phyloP scores from a whole-genome alignment of 2,113 vertebrate species.

The Crotophaga sulcirostris region DNA sequence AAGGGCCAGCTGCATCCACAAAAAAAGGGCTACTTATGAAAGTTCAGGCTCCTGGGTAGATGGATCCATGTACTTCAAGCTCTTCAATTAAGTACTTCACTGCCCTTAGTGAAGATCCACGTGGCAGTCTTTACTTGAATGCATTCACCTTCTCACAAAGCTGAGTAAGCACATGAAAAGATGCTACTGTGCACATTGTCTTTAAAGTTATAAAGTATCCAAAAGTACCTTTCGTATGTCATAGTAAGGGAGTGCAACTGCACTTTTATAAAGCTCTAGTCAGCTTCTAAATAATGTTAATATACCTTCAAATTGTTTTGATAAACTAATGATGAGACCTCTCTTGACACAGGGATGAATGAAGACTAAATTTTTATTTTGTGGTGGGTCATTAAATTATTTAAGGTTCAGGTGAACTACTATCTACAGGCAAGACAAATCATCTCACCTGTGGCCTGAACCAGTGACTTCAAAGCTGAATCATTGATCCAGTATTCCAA shows the following conservation, averaged over 20 bases:
- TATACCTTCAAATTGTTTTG: background rate
- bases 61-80: background rate
- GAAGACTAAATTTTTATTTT: background rate
- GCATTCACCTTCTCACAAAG: background rate
- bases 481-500: slow-evolving; percentile 4
- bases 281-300: background rate
- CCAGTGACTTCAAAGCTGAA: background rate
- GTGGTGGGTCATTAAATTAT: background rate
- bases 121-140: background rate
- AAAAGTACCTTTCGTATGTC: background rate
- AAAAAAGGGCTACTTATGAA: background rate
- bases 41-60: background rate
- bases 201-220: background rate
- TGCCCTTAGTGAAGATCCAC: background rate
- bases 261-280: background rate
- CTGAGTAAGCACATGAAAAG: background rate
- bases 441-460: background rate
- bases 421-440: background rate
- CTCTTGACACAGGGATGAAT: background rate
- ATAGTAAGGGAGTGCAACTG: background rate
- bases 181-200: background rate
- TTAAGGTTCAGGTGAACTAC: background rate
- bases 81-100: background rate
- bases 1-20: background rate
- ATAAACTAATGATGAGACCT: background rate